These are phyloP conservation scores for Lydus trimaculatus DNA, from an alignment of 2,888 invertebrate species.

Conservation along the genomic window DNA sequence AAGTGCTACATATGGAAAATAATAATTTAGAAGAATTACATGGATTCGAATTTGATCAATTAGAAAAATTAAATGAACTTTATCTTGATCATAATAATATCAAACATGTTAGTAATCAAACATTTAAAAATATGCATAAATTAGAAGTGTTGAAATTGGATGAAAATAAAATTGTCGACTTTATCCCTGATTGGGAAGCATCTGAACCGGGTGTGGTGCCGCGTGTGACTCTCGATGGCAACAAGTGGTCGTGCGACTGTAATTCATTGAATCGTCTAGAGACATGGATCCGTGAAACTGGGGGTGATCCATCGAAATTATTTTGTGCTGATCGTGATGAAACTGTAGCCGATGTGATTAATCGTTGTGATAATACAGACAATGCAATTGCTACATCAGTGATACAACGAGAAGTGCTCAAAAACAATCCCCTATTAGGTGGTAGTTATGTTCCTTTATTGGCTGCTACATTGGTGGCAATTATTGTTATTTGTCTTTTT, in stretches of 20 bases:
- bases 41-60: slow-evolving; percentile 73
- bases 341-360: slow-evolving; percentile 64
- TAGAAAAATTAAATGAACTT: slow-evolving; percentile 84
- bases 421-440: slow-evolving; percentile 70
- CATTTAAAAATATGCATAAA: slow-evolving; percentile 76
- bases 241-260: slow-evolving; percentile 86
- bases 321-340: slow-evolving; percentile 69
- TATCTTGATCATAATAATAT: slow-evolving; percentile 83
- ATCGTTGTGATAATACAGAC: slow-evolving; percentile 71
- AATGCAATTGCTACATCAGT: slow-evolving; percentile 70
- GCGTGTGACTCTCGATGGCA: slow-evolving; percentile 77
- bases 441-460: slow-evolving; percentile 79
- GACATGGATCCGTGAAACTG: slow-evolving; percentile 74
- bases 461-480: slow-evolving; percentile 73
- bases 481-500: slow-evolving; percentile 73
- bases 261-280: slow-evolving; percentile 78
- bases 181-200: slow-evolving; percentile 73
- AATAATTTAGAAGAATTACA: slow-evolving; percentile 79
- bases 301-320: slow-evolving; percentile 74
- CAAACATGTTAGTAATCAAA: slow-evolving; percentile 75
- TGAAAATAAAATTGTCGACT: slow-evolving; percentile 79
- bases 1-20: slow-evolving; percentile 86
- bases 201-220: slow-evolving; percentile 68
- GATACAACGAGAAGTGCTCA: slow-evolving; percentile 63
- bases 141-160: slow-evolving; percentile 73